Evolutionary conservation across 2,888 invertebrate genomes (phyloP).

Genomic region (Mamestra brassicae): DNA sequence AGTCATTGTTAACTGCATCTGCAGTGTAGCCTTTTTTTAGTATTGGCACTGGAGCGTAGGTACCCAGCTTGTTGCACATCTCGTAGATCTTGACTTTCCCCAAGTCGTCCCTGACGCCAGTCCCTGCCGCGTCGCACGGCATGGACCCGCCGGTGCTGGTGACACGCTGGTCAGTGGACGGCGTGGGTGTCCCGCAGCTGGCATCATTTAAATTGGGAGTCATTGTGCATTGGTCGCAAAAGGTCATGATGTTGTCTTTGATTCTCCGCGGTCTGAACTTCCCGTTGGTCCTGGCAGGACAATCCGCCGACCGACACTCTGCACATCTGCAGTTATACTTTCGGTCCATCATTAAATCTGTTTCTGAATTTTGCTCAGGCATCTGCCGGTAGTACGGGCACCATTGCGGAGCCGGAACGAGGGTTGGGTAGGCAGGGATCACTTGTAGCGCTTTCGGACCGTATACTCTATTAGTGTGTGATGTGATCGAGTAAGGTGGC

Average conservation of each 20-base stretch:
- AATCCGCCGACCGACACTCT: conserved; percentile 65
- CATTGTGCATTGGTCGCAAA: conserved; percentile 78
- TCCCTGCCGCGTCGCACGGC: conserved; percentile 1
- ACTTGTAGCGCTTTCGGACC: conserved; percentile 39
- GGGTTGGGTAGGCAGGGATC: conserved; percentile 67
- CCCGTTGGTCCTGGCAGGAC: conserved; percentile 58
- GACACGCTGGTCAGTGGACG: conserved; percentile 47
- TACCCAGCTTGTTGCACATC: conserved; percentile 22
- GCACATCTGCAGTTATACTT: conserved; percentile 70
- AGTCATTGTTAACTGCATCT: conserved; percentile 11
- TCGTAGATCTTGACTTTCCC: conserved; percentile 37
- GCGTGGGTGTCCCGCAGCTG: conserved; percentile 66
- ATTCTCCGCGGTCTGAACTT: conserved; percentile 50
- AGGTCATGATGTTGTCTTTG: conserved; percentile 78
- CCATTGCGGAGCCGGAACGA: conserved; percentile 70
- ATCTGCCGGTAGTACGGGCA: conserved; percentile 66
- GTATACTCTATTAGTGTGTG: conserved; percentile 60
- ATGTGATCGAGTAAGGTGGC: conserved; percentile 68
- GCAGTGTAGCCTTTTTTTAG: conserved; percentile 53
- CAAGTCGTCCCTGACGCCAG: conserved; percentile 54
- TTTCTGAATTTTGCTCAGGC: conserved; percentile 59
- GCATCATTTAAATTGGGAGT: conserved; percentile 76
- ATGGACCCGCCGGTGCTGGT: conserved; percentile 52
- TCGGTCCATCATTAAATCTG: conserved; percentile 36
- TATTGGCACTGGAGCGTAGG: conserved; percentile 58